Base-by-base conservation (phyloP, 1,140 invertebrate genomes). In the Meteorus sp. region DNA sequence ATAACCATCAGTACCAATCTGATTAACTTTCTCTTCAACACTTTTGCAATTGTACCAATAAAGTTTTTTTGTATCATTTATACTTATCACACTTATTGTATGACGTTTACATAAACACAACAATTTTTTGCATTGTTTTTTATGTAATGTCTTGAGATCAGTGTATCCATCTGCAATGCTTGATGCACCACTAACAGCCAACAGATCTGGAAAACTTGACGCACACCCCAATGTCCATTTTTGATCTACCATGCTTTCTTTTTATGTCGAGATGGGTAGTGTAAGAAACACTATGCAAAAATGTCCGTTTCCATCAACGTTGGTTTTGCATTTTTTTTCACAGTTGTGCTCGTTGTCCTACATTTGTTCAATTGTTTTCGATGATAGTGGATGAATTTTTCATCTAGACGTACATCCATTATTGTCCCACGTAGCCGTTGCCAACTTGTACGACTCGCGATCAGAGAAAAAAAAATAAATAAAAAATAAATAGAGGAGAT, bases 21-120 rank as follows among this genome's bases (percentile, higher is more conserved):
- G 69, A 39, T 70, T 75, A 1, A 79, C 64, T 55, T 79, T 78
- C n/a, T 79, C 77, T 29, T 73, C 68, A 17, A 79, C 73, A 60
- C 69, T 77, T 4, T 73, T 71, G 45, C 72, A 76, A 60, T 79
- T 78, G 62, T 78, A 76, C 75, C 76, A 78, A 35, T 80, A 80
- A 52, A 80, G 23, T 58, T 79, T 77, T 1, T 68, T 63, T 37
- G 70, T 68, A 23, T 79, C 76, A 61, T 78, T 78, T 13, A 79
- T 72, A 33, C 72, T 74, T 62, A 80, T 80, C 3, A 76, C 77
- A 43, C 77, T 80, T 35, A 78, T 75, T n/a, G 72, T 77, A 57
- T 80, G 77, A 20, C 71, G 64, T 27, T 73, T 74, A 56, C 78
- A 80, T 19, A 73, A 60, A 50, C 78, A 80, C 29, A 75, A 74